phyloP scores from a whole-genome alignment of 2,888 invertebrate genomes.

The Hypercompe scribonia region DNA sequence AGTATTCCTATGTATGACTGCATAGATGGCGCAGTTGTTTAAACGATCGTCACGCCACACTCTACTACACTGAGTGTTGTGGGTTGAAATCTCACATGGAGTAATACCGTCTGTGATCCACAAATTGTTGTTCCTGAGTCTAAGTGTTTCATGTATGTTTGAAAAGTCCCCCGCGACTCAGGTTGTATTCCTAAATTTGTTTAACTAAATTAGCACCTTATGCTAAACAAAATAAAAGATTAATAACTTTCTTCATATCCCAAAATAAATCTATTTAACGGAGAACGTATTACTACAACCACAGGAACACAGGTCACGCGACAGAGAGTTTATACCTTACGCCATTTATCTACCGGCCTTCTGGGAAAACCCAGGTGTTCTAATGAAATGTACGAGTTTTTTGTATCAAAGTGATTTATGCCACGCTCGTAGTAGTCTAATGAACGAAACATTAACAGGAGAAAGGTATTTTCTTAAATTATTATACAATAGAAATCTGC shows the following conservation, averaged over 20 bases:
- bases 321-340: slow-evolving; percentile 15
- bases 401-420: slow-evolving; percentile 20
- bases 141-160: too few species aligned
- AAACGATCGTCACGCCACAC: too few species aligned
- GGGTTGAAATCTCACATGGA: too few species aligned
- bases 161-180: too few species aligned
- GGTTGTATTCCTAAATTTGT: too few species aligned
- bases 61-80: too few species aligned
- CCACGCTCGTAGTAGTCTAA: slow-evolving; percentile 1
- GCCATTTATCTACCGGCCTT: slow-evolving; percentile 28
- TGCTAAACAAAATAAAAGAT: not conserved
- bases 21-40: too few species aligned
- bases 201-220: not conserved
- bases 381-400: slow-evolving; percentile 22
- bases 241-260: not conserved
- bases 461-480: not conserved
- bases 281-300: slow-evolving; percentile 22
- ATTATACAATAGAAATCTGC: not conserved
- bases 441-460: not conserved
- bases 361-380: slow-evolving; percentile 26
- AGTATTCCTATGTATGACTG: too few species aligned
- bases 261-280: not conserved
- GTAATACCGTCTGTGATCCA: too few species aligned
- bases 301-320: slow-evolving; percentile 16
- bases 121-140: too few species aligned